phyloP scores from a whole-genome alignment of 2,113 vertebrate genomes.

The Lepus americanus region DNA sequence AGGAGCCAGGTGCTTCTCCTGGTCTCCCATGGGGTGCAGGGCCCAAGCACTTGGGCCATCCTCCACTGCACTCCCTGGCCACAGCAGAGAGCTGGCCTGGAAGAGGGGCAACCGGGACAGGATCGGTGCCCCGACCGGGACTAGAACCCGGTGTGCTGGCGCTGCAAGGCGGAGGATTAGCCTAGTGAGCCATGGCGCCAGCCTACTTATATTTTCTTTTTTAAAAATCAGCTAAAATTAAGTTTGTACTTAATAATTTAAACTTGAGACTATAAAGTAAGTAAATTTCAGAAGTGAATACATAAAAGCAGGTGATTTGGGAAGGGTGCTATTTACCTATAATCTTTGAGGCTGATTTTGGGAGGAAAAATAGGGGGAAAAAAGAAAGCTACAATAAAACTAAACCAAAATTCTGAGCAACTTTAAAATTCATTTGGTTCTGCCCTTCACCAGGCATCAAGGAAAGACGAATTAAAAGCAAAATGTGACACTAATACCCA shows the following conservation, averaged over 20 bases:
- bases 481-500: not conserved
- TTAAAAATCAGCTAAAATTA: conserved; percentile 16
- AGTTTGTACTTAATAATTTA: not conserved
- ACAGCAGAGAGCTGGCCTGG: too few relatives aligned
- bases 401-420: not conserved
- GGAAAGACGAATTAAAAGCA: not conserved
- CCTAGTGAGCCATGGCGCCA: too few relatives aligned
- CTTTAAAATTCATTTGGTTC: conserved; percentile 35
- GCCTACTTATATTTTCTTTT: not conserved
- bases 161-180: too few relatives aligned
- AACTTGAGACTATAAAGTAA: conserved; percentile 10
- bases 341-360: not conserved
- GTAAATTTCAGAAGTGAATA: not conserved
- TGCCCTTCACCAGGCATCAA: not conserved
- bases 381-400: not conserved
- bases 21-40: too few relatives aligned
- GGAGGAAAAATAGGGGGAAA: accelerated
- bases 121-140: too few relatives aligned
- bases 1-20: too few relatives aligned
- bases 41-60: too few relatives aligned
- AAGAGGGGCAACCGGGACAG: too few relatives aligned
- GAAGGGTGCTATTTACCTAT: not conserved
- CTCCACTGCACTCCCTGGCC: too few relatives aligned
- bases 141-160: too few relatives aligned
- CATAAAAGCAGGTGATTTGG: not conserved